Evolutionary conservation across 2,888 invertebrate species (phyloP).

Genomic region (Pachliopta kotzebuea): DNA sequence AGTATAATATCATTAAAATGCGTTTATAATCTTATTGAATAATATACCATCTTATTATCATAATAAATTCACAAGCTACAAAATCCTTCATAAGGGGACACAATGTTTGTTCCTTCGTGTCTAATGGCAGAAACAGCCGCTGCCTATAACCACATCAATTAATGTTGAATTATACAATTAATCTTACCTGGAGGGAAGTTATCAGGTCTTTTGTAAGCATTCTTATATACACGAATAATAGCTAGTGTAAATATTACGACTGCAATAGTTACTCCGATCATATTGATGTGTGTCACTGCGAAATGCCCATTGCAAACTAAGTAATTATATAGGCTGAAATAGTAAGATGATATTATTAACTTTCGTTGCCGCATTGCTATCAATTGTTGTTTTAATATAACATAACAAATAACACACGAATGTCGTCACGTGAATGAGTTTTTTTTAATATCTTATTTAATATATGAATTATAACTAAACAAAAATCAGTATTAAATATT

Average conservation of each 20-base stretch:
- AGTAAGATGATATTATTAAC: slow-evolving; percentile 4
- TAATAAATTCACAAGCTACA: too few relatives aligned
- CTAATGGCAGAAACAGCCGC: neutral
- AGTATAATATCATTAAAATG: too few relatives aligned
- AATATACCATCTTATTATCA: too few relatives aligned
- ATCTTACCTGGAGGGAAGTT: slow-evolving; percentile 82
- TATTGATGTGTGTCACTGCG: slow-evolving; percentile 33
- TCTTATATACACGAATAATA: slow-evolving; percentile 52
- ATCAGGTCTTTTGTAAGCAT: slow-evolving; percentile 63
- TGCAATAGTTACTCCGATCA: slow-evolving; percentile 51
- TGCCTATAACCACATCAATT: neutral
- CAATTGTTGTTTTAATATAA: neutral
- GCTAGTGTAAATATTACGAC: slow-evolving; percentile 51
- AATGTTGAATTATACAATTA: neutral
- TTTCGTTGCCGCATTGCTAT: neutral
- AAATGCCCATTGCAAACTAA: slow-evolving; percentile 11
- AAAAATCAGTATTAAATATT: too few relatives aligned
- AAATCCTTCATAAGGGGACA: too few relatives aligned
- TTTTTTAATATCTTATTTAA: neutral
- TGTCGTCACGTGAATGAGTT: neutral
- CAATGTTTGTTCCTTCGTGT: too few relatives aligned
- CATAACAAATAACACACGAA: slow-evolving; percentile 2
- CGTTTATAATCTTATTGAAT: too few relatives aligned
- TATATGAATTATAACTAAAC: neutral
- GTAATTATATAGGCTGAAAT: neutral